Percentiles rank a stretch among this genome's conserved stretches.
These are phyloP conservation scores for Plagiodera versicolora DNA, from an alignment of 2,888 invertebrate species.

Conservation along the genomic window DNA sequence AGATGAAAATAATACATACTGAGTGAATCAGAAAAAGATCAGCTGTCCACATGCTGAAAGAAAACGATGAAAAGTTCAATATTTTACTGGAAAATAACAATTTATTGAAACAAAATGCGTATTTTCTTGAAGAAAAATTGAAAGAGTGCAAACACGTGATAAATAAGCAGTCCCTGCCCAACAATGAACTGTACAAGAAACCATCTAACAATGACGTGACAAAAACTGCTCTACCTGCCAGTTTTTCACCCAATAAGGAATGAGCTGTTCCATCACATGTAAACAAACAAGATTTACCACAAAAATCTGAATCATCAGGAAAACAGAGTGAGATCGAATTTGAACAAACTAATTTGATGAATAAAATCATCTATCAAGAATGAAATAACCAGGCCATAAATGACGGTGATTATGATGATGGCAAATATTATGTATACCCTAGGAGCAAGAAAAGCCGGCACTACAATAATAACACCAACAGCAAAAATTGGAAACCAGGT, in stretches of 20 bases:
- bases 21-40: too few species aligned
- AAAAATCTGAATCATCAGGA: not conserved
- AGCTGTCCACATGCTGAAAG: too few species aligned
- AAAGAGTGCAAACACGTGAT: not conserved
- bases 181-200: not conserved
- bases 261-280: not conserved
- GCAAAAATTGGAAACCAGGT: not conserved
- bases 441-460: not conserved
- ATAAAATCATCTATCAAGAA: conserved; percentile 1
- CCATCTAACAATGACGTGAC: not conserved
- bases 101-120: not conserved
- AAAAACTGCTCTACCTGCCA: too few species aligned
- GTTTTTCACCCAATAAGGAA: not conserved
- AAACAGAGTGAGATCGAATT: not conserved
- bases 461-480: not conserved
- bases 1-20: too few species aligned
- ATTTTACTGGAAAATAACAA: not conserved
- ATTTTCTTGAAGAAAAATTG: not conserved
- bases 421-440: not conserved
- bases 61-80: not conserved
- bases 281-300: not conserved
- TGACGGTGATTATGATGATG: not conserved
- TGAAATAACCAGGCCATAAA: not conserved
- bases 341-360: not conserved
- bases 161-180: not conserved